Conservation (phyloP, 2,797 vertebrate genomes). For the Adrianichthys oophorus region DNA sequence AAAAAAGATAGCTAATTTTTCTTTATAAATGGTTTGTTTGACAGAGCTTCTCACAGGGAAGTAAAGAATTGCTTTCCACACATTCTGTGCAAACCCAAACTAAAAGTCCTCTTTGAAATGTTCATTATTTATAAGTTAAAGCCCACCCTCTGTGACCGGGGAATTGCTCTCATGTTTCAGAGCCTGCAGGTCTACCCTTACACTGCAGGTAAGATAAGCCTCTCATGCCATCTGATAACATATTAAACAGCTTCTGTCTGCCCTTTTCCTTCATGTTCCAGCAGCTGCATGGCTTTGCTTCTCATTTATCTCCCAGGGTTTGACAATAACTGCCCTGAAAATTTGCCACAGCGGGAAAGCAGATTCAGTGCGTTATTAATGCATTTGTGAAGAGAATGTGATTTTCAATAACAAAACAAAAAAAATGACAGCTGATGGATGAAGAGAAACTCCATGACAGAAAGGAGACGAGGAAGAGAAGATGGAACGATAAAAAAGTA, state of each 20-base stretch:
- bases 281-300: background rate
- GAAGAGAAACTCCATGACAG: conserved; percentile 1
- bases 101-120: background rate
- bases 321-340: background rate
- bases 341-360: conserved; percentile 1
- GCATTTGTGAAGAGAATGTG: background rate
- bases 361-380: background rate
- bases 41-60: no score
- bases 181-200: conserved; percentile 33
- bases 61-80: background rate
- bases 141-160: conserved; percentile 2
- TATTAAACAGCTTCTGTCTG: conserved; percentile 22
- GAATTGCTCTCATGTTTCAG: conserved; percentile 34
- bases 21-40: no score
- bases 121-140: conserved; percentile 26
- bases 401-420: background rate
- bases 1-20: background rate
- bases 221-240: conserved; percentile 43
- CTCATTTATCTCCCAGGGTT: conserved; percentile 20
- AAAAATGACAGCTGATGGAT: conserved; percentile 3
- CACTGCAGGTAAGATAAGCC: conserved; percentile 41
- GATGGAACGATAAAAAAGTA: conserved; percentile 2
- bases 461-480: conserved; percentile 3
- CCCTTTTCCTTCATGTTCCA: conserved; percentile 6
- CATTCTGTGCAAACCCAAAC: conserved; percentile 1